These are phyloP conservation scores for Tortrix viridana DNA, from an alignment of 2,888 invertebrate genomes.

Conservation along the genomic window DNA sequence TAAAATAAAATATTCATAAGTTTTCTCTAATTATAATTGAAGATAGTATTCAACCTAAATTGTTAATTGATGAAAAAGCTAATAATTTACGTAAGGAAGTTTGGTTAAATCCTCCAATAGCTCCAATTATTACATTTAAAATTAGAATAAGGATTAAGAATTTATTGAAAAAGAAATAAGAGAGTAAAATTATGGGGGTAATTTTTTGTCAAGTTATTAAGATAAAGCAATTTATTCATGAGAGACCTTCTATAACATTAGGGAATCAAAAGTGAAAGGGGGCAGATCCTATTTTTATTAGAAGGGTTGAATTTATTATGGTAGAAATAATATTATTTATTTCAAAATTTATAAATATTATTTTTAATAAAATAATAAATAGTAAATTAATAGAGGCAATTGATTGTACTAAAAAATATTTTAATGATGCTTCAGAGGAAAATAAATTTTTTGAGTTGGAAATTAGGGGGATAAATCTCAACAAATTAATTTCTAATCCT, in stretches of 20 bases:
- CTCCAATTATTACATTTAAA: slow-evolving; percentile 74
- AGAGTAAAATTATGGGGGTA: slow-evolving; percentile 83
- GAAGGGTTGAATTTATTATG: slow-evolving; percentile 68
- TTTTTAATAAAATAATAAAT: slow-evolving; percentile 73
- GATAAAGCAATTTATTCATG: slow-evolving; percentile 82
- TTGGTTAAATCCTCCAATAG: slow-evolving; percentile 82
- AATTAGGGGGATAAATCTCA: slow-evolving; percentile 84
- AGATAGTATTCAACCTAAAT: slow-evolving; percentile 83
- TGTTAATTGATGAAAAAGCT: slow-evolving; percentile 86
- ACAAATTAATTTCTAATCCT: slow-evolving; percentile 86
- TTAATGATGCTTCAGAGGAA: slow-evolving; percentile 82
- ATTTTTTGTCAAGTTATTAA: slow-evolving; percentile 87
- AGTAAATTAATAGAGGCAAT: slow-evolving; percentile 83
- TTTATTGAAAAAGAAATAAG: slow-evolving; percentile 71
- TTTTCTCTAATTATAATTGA: slow-evolving; percentile 73
- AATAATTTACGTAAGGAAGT: slow-evolving; percentile 83
- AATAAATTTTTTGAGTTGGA: slow-evolving; percentile 73
- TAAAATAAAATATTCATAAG: slow-evolving; percentile 75
- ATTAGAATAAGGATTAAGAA: slow-evolving; percentile 74
- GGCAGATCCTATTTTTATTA: slow-evolving; percentile 84
- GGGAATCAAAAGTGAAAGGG: slow-evolving; percentile 86
- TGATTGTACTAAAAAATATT: slow-evolving; percentile 85
- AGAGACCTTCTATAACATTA: slow-evolving; percentile 83
- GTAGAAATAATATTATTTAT: slow-evolving; percentile 56
- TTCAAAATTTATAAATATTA: slow-evolving; percentile 65